Percentiles rank a stretch among this genome's conserved stretches.
phyloP scores from a whole-genome alignment of 2,113 vertebrate genomes.

The Nothocercus nigrocapillus region DNA sequence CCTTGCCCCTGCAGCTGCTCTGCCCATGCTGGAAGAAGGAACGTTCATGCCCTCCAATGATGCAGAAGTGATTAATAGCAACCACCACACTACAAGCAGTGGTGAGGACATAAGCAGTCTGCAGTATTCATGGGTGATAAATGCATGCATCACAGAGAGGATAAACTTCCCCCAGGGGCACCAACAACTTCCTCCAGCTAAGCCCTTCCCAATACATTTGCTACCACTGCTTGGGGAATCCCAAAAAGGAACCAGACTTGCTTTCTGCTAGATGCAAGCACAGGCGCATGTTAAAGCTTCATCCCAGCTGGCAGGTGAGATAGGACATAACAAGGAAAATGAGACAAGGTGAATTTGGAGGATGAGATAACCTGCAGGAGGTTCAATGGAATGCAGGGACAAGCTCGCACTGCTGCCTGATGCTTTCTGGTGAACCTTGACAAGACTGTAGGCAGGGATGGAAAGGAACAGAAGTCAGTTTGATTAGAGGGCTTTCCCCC shows the following conservation, averaged over 20 bases:
- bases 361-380: background rate
- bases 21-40: no score
- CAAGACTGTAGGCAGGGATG: background rate
- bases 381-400: rapidly evolving
- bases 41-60: no score
- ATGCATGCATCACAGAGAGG: no score
- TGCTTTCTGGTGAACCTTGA: rapidly evolving
- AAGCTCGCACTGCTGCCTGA: background rate
- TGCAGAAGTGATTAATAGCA: no score
- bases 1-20: no score
- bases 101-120: no score
- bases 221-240: background rate
- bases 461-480: background rate
- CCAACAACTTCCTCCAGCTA: background rate
- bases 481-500: background rate
- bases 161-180: no score
- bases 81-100: no score
- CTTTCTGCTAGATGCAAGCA: background rate
- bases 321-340: background rate
- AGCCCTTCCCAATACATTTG: rapidly evolving
- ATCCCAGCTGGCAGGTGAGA: background rate
- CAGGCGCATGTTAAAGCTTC: rapidly evolving
- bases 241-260: background rate
- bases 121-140: no score
- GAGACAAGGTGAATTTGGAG: background rate